Conservation (phyloP, 2,113 vertebrate genomes). For the Myotis yumanensis region DNA sequence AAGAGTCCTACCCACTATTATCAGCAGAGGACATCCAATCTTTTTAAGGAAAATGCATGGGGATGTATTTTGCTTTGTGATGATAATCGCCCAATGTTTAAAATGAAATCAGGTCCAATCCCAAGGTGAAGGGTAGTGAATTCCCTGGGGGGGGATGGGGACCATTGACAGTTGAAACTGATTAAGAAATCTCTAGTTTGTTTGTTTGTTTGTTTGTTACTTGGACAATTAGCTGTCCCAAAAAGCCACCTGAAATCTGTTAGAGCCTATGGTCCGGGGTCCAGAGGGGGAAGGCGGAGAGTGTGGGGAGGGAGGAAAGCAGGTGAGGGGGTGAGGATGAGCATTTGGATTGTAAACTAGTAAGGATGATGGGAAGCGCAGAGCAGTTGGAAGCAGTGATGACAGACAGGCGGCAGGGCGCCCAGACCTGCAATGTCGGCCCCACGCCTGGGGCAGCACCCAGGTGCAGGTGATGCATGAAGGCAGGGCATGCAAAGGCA, state of each 20-base stretch:
- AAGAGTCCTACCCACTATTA: fast-evolving
- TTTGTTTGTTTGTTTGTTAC: not conserved
- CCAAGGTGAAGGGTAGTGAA: fast-evolving
- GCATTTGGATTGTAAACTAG: constrained; percentile 44
- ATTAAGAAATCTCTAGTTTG: not conserved
- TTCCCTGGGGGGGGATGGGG: fast-evolving
- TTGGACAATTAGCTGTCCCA: not conserved
- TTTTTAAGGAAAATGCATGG: fast-evolving
- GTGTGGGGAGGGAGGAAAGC: not conserved
- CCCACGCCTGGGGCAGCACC: constrained; percentile 81
- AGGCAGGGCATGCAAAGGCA: constrained; percentile 82
- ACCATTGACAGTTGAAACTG: fast-evolving
- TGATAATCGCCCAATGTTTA: not conserved
- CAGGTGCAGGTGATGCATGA: constrained; percentile 82
- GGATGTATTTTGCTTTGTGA: no score
- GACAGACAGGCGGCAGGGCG: constrained; percentile 82
- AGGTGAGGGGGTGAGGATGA: not conserved
- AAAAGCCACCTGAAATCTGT: constrained; percentile 6
- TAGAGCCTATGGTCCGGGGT: not conserved
- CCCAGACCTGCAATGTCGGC: constrained; percentile 80
- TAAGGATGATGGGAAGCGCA: constrained; percentile 44
- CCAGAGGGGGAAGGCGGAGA: not conserved
- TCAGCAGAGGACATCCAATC: not conserved
- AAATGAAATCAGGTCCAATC: fast-evolving
- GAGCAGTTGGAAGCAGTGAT: constrained; percentile 73